Percentiles rank a stretch among this genome's conserved stretches.
Evolutionary conservation across 2,888 invertebrate species (phyloP).

Genomic region (Papilio elwesi): DNA sequence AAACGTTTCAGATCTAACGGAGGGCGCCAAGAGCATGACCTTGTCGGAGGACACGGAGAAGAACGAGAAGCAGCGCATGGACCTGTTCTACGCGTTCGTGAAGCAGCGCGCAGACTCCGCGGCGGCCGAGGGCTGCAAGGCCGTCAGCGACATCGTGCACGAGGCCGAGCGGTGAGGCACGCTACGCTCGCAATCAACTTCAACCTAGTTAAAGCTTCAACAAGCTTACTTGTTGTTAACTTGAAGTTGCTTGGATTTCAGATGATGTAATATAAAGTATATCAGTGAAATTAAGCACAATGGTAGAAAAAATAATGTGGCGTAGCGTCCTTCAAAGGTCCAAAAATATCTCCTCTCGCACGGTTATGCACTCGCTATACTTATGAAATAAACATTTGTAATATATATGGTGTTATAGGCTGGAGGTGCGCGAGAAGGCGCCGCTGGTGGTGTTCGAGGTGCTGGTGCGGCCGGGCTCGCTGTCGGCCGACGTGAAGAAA

Average conservation of each 20-base stretch:
- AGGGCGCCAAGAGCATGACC: slow-evolving; percentile 97
- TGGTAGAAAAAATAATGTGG: too few species aligned
- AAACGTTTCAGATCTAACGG: slow-evolving; percentile 88
- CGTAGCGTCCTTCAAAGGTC: too few species aligned
- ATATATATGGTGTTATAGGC: slow-evolving; percentile 53
- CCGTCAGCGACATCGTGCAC: slow-evolving; percentile 66
- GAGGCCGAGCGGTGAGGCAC: slow-evolving; percentile 71
- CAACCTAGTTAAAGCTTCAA: too few species aligned
- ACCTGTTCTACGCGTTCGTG: slow-evolving; percentile 93
- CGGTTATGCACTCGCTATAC: too few species aligned
- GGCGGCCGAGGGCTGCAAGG: slow-evolving; percentile 58
- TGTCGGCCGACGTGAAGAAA: slow-evolving; percentile 88
- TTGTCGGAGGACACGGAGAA: slow-evolving; percentile 98
- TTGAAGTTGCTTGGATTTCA: too few species aligned
- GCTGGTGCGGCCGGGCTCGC: slow-evolving; percentile 88
- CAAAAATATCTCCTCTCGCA: too few species aligned
- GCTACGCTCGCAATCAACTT: slow-evolving; percentile 46
- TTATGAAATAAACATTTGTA: too few species aligned
- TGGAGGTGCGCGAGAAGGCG: slow-evolving; percentile 97
- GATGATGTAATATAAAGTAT: too few species aligned
- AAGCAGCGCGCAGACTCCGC: slow-evolving; percentile 68
- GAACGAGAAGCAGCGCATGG: slow-evolving; percentile 97
- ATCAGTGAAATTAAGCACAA: too few species aligned
- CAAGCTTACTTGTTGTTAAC: too few species aligned
- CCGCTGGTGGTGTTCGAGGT: slow-evolving; percentile 97